Evolutionary conservation across 2,888 invertebrate genomes (phyloP), one percentile per base, ranked within the genome.

Genomic region (Lapara coniferarum): DNA sequence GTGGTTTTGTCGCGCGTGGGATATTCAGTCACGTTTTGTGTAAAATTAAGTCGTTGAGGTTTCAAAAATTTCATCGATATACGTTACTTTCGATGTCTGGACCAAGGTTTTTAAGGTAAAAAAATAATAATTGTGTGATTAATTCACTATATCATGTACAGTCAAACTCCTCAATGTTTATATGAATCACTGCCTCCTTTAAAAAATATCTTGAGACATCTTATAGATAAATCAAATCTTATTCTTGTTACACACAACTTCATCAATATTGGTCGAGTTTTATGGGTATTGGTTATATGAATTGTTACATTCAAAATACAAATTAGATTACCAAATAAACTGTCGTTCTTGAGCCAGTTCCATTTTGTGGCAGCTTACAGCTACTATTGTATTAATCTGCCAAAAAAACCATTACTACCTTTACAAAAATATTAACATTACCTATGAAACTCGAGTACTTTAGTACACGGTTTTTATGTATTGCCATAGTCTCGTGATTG

Each of bases 81-180:
- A 56, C 66, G 49, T 69, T 51, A 56, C 63, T 66, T 59, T 68
- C 63, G 68, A 77, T 70, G 77, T 83, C 84, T 81, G 89, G 91
- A 90, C 90, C 91, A 90, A 90, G 78, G 77, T 80, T 79, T 77
- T 74, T 77, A 59, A 63, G 49, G 63, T 63, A 49, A 49, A 46
- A 59, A 59, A 59, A 46, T 12, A 25, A 10, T 56, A 63, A 63
- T 63, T 19, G 19, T 77, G 75, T 75, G 70, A 74, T 73, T 67
- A 70, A 70, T 71, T 66, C 68, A 66, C 56, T 71, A 70, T 70
- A 74, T 80, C 74, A 78, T 77, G 37, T 81, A 81, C 77, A 81
- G 81, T 79, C 73, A 12, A 63, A 80, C 81, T 83, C 81, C 80
- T 82, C 82, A 84, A 80, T 53, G 66, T 66, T 52, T 51, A 52